phyloP scores from a whole-genome alignment of 92 coral and sea anemone genomes.

The Porites cylindrica region DNA sequence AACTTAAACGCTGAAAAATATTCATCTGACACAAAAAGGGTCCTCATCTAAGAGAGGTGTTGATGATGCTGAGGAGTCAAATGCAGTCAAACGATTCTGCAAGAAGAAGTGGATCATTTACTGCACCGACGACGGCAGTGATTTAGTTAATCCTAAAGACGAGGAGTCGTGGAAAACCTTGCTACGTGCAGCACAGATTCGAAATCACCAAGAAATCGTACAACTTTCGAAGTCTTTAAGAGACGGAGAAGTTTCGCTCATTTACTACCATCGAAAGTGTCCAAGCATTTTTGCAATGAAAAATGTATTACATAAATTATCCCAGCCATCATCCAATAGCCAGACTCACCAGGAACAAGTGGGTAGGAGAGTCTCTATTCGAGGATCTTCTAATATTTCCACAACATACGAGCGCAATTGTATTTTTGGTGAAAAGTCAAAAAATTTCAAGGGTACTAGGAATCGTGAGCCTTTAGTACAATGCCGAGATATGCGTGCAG shows the following conservation, averaged over 20 bases:
- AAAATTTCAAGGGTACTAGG: conserved; percentile 60
- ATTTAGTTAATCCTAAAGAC: too few relatives aligned
- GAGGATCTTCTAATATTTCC: conserved; percentile 50
- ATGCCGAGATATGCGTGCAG: conserved; percentile 62
- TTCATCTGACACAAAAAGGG: too few relatives aligned
- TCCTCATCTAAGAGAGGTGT: too few relatives aligned
- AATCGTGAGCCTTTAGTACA: conserved; percentile 60
- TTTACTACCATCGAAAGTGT: conserved; percentile 65
- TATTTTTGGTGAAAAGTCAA: conserved; percentile 65
- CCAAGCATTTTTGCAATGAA: conserved; percentile 70
- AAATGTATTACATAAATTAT: conserved; percentile 53
- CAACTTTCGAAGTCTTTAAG: neutral
- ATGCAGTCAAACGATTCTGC: too few relatives aligned
- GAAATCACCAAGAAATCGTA: too few relatives aligned
- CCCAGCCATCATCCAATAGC: conserved; percentile 28
- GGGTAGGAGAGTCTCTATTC: conserved; percentile 42
- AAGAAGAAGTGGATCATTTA: too few relatives aligned
- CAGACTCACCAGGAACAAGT: conserved; percentile 25
- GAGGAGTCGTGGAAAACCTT: too few relatives aligned
- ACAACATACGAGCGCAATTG: conserved; percentile 58
- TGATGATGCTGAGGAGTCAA: too few relatives aligned
- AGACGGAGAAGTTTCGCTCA: conserved; percentile 47
- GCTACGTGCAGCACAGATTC: too few relatives aligned
- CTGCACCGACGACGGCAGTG: too few relatives aligned
- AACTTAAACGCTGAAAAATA: too few relatives aligned